Conservation (phyloP, 2,797 vertebrate genomes). For the Corythornis leucogaster region DNA sequence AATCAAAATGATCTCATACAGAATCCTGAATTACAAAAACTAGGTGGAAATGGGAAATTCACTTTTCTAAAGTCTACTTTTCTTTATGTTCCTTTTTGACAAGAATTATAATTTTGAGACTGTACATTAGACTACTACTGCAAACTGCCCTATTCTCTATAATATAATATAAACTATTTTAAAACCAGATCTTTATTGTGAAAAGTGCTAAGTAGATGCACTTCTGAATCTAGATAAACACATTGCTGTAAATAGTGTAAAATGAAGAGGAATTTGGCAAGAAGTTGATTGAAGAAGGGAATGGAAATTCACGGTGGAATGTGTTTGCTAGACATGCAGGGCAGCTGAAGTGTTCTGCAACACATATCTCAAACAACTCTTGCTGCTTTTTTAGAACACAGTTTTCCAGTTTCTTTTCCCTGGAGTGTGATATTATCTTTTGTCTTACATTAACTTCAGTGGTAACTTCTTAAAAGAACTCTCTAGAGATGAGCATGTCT, state of each 20-base stretch:
- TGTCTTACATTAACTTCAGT: conserved; percentile 48
- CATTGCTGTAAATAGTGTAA: background rate
- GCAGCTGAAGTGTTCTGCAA: background rate
- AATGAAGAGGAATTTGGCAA: background rate
- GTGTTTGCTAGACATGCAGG: background rate
- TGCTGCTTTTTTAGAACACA: background rate
- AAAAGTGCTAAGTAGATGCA: background rate
- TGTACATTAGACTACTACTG: background rate
- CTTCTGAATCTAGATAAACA: background rate
- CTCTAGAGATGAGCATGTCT: conserved; percentile 11
- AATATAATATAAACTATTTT: background rate
- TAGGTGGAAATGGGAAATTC: background rate
- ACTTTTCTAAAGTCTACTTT: background rate
- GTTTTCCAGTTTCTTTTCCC: conserved; percentile 39
- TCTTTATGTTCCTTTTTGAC: background rate
- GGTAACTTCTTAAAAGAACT: conserved; percentile 55
- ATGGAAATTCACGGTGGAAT: background rate
- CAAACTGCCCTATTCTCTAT: background rate
- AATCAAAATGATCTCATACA: background rate
- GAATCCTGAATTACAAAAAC: background rate
- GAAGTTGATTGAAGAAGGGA: background rate
- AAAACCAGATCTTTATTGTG: background rate
- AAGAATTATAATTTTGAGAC: background rate
- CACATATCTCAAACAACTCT: background rate
- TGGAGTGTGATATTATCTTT: conserved; percentile 41